These are phyloP conservation scores for Ambastaia sidthimunki DNA, from an alignment of 2,797 vertebrate species.

Conservation along the genomic window DNA sequence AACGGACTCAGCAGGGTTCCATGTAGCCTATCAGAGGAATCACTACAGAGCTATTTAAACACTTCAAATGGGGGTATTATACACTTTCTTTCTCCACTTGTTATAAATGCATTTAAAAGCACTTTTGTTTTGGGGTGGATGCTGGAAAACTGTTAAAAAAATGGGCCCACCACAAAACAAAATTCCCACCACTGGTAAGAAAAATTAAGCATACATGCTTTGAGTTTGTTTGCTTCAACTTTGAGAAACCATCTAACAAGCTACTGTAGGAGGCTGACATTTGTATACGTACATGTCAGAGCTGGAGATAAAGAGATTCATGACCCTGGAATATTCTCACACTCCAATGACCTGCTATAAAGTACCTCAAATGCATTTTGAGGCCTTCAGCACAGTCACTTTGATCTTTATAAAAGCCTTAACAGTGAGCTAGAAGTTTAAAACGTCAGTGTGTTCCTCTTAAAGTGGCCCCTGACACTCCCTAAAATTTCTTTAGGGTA, in stretches of 20 bases:
- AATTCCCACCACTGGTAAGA: no score
- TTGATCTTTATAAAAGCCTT: neutral
- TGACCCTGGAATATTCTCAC: neutral
- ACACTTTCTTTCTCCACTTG: neutral
- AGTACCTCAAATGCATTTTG: no score
- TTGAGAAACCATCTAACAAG: neutral
- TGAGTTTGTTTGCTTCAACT: neutral
- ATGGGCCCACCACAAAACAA: neutral
- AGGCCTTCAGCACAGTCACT: no score
- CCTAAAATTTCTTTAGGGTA: no score
- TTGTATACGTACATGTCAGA: neutral
- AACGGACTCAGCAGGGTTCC: neutral
- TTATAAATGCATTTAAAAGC: neutral
- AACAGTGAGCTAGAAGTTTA: neutral
- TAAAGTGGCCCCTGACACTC: no score
- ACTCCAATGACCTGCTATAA: neutral
- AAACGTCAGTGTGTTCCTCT: no score
- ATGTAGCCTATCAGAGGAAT: neutral
- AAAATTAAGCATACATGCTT: no score
- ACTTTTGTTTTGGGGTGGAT: neutral
- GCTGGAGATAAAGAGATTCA: neutral
- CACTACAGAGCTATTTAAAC: slow-evolving; percentile 28
- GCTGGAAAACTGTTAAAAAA: neutral
- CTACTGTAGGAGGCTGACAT: neutral
- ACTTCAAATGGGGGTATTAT: neutral